Conservation (phyloP, 2,113 vertebrate species). For the Coturnix japonica region DNA sequence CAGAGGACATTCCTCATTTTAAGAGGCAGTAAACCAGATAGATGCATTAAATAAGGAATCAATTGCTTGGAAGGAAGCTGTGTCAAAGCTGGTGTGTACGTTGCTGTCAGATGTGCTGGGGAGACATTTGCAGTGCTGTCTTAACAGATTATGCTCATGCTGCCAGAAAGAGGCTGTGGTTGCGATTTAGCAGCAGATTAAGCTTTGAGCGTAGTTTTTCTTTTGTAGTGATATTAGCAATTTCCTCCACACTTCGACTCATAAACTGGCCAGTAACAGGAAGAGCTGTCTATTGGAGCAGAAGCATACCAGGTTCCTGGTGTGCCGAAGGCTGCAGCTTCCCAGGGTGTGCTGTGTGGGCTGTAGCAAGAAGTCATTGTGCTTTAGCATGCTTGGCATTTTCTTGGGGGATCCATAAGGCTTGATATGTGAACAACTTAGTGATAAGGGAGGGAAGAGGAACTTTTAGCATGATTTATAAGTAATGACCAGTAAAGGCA, state of each 20-base stretch:
- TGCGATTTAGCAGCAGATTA: not conserved
- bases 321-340: not conserved
- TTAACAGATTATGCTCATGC: not conserved
- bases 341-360: not conserved
- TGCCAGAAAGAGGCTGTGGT: not conserved
- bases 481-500: not conserved
- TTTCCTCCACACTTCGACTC: not conserved
- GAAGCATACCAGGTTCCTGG: not conserved
- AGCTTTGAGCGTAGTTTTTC: not conserved
- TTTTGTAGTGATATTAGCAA: not conserved
- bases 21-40: not conserved
- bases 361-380: not conserved
- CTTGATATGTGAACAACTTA: rapidly evolving
- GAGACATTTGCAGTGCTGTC: not conserved
- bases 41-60: not conserved
- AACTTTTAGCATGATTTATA: rapidly evolving
- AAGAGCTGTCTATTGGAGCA: not conserved
- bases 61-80: not conserved
- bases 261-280: not conserved
- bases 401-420: rapidly evolving
- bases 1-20: not conserved
- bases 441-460: rapidly evolving
- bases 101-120: not conserved
- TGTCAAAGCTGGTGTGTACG: not conserved
- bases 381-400: rapidly evolving